These are phyloP conservation scores for Gadopsis marmoratus DNA, from an alignment of 2,797 vertebrate species.

Conservation along the genomic window DNA sequence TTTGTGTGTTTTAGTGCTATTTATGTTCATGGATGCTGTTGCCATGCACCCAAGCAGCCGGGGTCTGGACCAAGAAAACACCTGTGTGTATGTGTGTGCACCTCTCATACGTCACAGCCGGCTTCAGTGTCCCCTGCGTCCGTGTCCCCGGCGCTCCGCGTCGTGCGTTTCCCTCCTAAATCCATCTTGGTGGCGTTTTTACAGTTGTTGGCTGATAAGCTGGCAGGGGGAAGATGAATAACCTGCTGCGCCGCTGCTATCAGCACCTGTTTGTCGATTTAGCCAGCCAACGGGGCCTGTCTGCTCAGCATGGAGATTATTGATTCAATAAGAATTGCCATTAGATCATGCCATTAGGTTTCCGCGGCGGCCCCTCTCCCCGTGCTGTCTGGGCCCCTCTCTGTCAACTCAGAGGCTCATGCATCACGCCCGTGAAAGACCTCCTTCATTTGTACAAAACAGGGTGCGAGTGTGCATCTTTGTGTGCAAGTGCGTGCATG, in stretches of 20 bases:
- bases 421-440: conserved; percentile 89
- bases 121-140: conserved; percentile 68
- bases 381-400: conserved; percentile 77
- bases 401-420: conserved; percentile 88
- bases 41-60: conserved; percentile 11
- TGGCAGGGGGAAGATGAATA: conserved; percentile 96
- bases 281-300: conserved; percentile 87
- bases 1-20: conserved; percentile 16
- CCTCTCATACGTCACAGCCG: conserved; percentile 62
- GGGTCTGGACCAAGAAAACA: conserved; percentile 43
- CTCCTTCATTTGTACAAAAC: conserved; percentile 91
- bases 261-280: conserved; percentile 97
- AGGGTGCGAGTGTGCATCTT: conserved; percentile 75
- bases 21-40: conserved; percentile 27
- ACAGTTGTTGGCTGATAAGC: conserved; percentile 92
- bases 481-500: conserved; percentile 38
- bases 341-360: conserved; percentile 94
- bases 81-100: conserved; percentile 42
- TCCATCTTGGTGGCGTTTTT: conserved; percentile 92
- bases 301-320: conserved; percentile 99
- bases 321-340: conserved; percentile 99
- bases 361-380: conserved; percentile 63
- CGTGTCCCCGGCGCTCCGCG: conserved; percentile 55
- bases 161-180: conserved; percentile 79
- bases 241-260: conserved; percentile 87